These are phyloP conservation scores for Lasioglossum vierecki DNA, from an alignment of 2,888 invertebrate species.

Conservation along the genomic window DNA sequence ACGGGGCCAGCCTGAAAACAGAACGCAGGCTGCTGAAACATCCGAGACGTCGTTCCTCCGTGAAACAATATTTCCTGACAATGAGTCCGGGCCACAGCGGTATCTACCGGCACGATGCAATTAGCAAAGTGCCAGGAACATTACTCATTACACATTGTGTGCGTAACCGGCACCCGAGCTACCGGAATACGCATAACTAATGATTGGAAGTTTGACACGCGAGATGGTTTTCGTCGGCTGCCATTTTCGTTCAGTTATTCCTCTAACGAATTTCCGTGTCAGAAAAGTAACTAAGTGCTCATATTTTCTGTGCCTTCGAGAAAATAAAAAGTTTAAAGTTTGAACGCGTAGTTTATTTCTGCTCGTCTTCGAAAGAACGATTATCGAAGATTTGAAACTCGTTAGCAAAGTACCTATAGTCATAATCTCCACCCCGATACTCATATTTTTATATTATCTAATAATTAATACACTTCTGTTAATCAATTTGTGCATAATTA, in stretches of 20 bases:
- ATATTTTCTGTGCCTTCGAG: neutral
- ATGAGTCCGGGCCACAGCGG: conserved; percentile 16
- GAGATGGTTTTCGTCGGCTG: neutral
- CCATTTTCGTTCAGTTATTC: conserved; percentile 25
- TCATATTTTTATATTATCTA: neutral
- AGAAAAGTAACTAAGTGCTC: neutral
- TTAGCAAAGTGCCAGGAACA: conserved; percentile 71
- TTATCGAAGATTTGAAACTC: neutral
- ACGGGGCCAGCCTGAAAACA: conserved; percentile 21
- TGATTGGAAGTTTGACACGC: conserved; percentile 43
- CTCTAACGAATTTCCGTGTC: conserved; percentile 26
- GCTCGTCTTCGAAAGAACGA: neutral
- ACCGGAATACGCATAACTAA: conserved; percentile 47
- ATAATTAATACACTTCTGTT: neutral
- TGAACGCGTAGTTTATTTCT: neutral
- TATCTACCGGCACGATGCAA: conserved; percentile 64
- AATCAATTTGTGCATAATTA: neutral
- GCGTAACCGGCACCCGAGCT: conserved; percentile 46
- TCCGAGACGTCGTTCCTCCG: conserved; percentile 10
- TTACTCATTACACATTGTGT: conserved; percentile 65
- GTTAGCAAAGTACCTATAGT: neutral
- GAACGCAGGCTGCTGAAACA: conserved; percentile 2
- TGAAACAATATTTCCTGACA: conserved; percentile 37
- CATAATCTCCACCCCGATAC: neutral
- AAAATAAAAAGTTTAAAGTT: neutral